Conservation (phyloP, 2,113 vertebrate species). For the Xiphophorus hellerii region DNA sequence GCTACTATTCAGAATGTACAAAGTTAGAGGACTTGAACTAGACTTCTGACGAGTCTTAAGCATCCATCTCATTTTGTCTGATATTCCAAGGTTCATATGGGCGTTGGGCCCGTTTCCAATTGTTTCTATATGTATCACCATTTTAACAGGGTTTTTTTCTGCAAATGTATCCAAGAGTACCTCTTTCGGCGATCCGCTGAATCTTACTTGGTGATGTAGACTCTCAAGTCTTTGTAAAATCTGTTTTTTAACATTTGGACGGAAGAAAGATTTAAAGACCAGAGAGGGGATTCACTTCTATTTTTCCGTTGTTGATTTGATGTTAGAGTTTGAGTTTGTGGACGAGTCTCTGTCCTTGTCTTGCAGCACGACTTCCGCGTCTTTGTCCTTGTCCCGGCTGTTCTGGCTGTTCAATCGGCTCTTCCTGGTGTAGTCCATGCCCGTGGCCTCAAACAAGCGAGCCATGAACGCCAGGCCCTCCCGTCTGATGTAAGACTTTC, state of each 20-base stretch:
- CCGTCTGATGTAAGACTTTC: conserved; percentile 78
- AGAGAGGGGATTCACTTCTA: background rate
- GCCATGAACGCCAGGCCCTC: conserved; percentile 82
- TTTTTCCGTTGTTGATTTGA: conserved; percentile 40
- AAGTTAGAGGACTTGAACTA: background rate
- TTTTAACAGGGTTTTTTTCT: no score
- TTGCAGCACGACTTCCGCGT: conserved; percentile 55
- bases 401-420: conserved; percentile 74
- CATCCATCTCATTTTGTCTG: background rate
- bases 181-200: background rate
- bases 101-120: no score
- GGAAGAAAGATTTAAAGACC: background rate
- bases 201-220: background rate
- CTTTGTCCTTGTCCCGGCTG: conserved; percentile 69
- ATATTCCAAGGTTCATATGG: background rate
- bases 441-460: conserved; percentile 77
- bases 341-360: conserved; percentile 52
- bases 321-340: conserved; percentile 33
- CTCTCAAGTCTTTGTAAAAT: background rate
- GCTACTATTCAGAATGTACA: background rate
- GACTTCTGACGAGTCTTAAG: background rate
- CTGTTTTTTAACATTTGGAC: background rate
- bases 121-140: no score
- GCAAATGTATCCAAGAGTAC: background rate
- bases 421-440: conserved; percentile 63